phyloP scores from a whole-genome alignment of 2,113 vertebrate genomes.

The Silurus meridionalis region DNA sequence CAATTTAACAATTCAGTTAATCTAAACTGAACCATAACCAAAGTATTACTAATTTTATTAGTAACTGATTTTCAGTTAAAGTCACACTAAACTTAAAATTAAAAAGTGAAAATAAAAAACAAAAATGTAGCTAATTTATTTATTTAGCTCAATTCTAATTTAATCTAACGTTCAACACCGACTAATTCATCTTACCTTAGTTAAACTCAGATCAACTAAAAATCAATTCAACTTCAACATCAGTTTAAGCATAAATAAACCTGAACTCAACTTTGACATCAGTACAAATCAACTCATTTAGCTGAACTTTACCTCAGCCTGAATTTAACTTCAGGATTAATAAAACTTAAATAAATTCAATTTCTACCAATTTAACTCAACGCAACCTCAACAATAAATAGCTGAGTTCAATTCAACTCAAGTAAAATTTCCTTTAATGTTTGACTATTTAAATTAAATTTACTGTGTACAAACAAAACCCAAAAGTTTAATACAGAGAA shows the following conservation, averaged over 20 bases:
- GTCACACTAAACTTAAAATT: not conserved
- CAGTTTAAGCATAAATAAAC: too few species aligned
- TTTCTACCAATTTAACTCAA: not conserved
- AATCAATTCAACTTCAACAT: not conserved
- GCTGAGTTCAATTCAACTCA: too few species aligned
- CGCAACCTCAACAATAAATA: too few species aligned
- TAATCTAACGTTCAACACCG: not conserved
- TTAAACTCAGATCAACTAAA: not conserved
- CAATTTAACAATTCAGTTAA: not conserved
- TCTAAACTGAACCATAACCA: not conserved
- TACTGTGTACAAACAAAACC: not conserved
- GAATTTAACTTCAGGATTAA: too few species aligned
- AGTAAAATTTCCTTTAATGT: too few species aligned
- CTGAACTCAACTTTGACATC: too few species aligned
- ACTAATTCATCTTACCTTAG: not conserved
- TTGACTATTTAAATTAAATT: too few species aligned
- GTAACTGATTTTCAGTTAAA: not conserved
- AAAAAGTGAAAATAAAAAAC: too few species aligned
- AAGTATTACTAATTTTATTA: not conserved
- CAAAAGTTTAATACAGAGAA: not conserved
- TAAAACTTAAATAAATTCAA: too few species aligned
- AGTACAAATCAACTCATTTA: too few species aligned
- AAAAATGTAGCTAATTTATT: too few species aligned
- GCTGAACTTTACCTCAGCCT: not conserved
- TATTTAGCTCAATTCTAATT: not conserved